A percentile compares a stretch with the other conserved stretches of the same genome.
Evolutionary conservation across 1,140 invertebrate species (phyloP).

Genomic region (Parapsyche elsis): DNA sequence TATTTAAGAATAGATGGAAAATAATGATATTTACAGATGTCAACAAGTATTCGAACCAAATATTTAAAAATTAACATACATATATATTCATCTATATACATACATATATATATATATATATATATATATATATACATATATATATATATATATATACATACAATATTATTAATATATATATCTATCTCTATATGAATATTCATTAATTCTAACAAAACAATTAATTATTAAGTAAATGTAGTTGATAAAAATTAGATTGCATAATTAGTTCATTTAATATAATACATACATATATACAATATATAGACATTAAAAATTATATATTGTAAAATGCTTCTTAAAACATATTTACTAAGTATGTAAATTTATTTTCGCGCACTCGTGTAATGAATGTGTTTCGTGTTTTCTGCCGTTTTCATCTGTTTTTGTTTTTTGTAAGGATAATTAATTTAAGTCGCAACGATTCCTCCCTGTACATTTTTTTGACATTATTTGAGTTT

Average conservation of each 20-base stretch:
- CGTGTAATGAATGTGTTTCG: too few species aligned
- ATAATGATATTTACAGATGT: conserved; percentile 35
- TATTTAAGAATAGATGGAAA: conserved; percentile 10
- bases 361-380: too few species aligned
- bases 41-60: conserved; percentile 37
- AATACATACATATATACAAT: background rate
- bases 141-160: conserved; percentile 6
- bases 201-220: background rate
- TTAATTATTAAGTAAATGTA: conserved; percentile 26
- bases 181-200: conserved; percentile 3
- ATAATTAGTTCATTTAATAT: conserved; percentile 19
- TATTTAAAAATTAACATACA: conserved; percentile 24
- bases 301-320: background rate
- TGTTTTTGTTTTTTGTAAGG: too few species aligned
- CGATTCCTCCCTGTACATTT: too few species aligned
- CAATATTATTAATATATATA: background rate
- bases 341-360: too few species aligned
- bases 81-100: conserved; percentile 3
- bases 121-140: conserved; percentile 2
- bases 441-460: too few species aligned
- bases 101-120: conserved; percentile 5
- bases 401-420: too few species aligned
- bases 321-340: conserved; percentile 15
- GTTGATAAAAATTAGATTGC: conserved; percentile 28
- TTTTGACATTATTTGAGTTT: background rate